Evolutionary conservation across 1,140 invertebrate genomes (phyloP).

Genomic region (Hydropsyche tenuis): DNA sequence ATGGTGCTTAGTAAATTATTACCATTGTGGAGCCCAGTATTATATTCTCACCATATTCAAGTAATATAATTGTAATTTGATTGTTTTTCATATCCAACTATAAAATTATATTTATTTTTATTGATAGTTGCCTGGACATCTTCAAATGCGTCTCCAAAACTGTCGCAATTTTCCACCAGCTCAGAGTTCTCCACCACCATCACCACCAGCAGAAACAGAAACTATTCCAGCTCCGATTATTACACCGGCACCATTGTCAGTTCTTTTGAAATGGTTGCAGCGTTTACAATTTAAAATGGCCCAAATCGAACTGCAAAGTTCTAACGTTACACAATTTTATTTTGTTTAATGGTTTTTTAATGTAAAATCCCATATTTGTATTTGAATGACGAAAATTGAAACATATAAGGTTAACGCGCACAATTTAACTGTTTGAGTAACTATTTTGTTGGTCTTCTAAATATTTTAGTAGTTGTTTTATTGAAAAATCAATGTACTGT

Average conservation of each 20-base stretch:
- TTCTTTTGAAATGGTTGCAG: constrained; percentile 86
- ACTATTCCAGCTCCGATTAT: constrained; percentile 52
- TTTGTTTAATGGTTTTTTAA: constrained; percentile 45
- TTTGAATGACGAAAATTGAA: too few species aligned
- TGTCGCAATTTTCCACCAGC: constrained; percentile 80
- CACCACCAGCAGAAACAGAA: constrained; percentile 20
- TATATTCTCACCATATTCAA: constrained; percentile 86
- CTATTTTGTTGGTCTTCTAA: too few species aligned
- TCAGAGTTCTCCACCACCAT: constrained; percentile 43
- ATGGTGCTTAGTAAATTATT: constrained; percentile 87
- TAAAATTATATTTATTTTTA: background rate
- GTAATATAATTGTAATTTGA: constrained; percentile 56
- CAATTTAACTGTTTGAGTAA: too few species aligned
- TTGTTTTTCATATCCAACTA: background rate
- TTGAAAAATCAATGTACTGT: too few species aligned
- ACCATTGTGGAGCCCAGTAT: constrained; percentile 88
- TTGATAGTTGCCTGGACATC: constrained; percentile 85
- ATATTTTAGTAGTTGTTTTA: too few species aligned
- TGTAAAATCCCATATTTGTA: too few species aligned
- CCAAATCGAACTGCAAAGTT: constrained; percentile 96
- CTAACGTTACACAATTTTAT: constrained; percentile 66
- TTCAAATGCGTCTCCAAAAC: constrained; percentile 87
- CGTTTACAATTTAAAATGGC: constrained; percentile 97
- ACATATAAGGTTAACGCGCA: too few species aligned
- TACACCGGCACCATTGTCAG: constrained; percentile 46